Base-by-base conservation (phyloP, 2,797 vertebrate genomes). In the Pitangus sulphuratus region DNA sequence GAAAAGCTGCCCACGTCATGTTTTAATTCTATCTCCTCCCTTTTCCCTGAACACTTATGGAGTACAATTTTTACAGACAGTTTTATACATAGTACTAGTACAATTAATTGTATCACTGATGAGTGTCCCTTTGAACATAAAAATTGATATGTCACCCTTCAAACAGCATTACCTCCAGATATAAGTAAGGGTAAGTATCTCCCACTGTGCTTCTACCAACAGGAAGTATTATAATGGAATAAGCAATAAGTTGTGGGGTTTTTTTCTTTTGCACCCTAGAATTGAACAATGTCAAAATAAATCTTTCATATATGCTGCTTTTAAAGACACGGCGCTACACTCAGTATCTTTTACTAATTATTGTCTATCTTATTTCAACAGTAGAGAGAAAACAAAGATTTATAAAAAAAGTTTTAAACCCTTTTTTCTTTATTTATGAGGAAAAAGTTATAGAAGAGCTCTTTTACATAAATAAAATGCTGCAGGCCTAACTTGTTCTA, bases 391-490 rank as follows among this genome's bases (percentile, higher is more conserved):
- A 86, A 4, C 39, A 89, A 84, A 71, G 57, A 80, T 84, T 75
- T 89, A 44, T 47, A 12, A 28, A 30, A 48, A 93, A 87, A 30
- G 21, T 76, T 93, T 94, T 5, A 90, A 88, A 88, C 28, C 31
- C 70, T 92, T 95, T 77, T 93, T 93, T 78, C 51, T 78, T 94
- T 95, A 51, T 95, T 95, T 96, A 86, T 93, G 72, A 86, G 39
- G n/a, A 83, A 66, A 92, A 94, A 69, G 69, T 80, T 92, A 89
- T 33, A 81, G 62, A 94, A 84, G 50, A 94, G 15, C 66, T 93
- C 75, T 90, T 96, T 96, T 89, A 85, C 64, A 94, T 91, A 97
- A 93, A 95, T 75, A 86, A 91, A 94, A 82, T 93, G 94, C 94
- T 94, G 85, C 93, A 91, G 95, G 92, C 92, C 76, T 90, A 92